Evolutionary conservation across 2,888 invertebrate species (phyloP).

Genomic region (Rotaria magnacalcarata): DNA sequence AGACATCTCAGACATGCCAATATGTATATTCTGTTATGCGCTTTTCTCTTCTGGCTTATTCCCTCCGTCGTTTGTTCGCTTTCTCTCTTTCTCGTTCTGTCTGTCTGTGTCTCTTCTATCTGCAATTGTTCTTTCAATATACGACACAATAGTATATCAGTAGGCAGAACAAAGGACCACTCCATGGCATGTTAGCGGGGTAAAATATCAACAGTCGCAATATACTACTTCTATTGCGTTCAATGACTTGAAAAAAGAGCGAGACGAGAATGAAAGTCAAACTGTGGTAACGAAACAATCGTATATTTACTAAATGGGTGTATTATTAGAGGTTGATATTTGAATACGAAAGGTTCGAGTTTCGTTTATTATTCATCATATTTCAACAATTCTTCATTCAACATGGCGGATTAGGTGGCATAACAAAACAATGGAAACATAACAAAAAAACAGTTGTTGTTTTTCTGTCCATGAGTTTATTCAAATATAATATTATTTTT

Average conservation of each 20-base stretch:
- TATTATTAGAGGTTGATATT: not conserved
- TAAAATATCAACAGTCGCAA: too few species aligned
- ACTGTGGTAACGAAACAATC: not conserved
- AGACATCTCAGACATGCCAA: not conserved
- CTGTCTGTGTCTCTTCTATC: not conserved
- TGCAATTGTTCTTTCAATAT: not conserved
- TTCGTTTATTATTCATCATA: not conserved
- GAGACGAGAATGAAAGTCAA: too few species aligned
- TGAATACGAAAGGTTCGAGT: not conserved
- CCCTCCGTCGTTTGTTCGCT: not conserved
- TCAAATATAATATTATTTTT: too few species aligned
- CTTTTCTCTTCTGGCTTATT: not conserved
- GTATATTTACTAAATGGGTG: not conserved
- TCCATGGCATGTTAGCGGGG: too few species aligned
- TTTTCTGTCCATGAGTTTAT: too few species aligned
- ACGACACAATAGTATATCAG: not conserved
- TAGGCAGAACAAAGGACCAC: not conserved
- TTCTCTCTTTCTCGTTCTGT: not conserved
- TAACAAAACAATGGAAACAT: not conserved
- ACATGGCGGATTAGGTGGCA: not conserved
- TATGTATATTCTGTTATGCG: not conserved
- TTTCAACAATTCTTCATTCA: not conserved
- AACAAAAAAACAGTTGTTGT: too few species aligned
- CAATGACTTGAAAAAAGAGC: not conserved
- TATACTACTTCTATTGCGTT: not conserved